These are phyloP conservation scores for Teleogryllus oceanicus DNA, from an alignment of 2,888 invertebrate species.

Conservation along the genomic window DNA sequence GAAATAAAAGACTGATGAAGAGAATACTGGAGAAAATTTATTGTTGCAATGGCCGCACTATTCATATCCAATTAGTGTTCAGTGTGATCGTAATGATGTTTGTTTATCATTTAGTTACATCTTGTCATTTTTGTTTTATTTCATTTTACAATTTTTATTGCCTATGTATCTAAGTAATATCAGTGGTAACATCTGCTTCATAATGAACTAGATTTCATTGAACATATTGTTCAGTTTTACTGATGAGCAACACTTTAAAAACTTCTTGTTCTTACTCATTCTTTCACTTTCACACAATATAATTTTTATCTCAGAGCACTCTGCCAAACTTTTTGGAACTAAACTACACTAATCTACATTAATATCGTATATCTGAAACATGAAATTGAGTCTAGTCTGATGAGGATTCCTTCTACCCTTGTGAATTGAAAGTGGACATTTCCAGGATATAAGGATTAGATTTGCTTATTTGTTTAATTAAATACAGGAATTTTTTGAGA, in stretches of 20 bases:
- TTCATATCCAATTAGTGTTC: too few species aligned
- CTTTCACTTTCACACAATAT: conserved; percentile 7
- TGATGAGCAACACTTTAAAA: neutral
- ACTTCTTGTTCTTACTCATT: neutral
- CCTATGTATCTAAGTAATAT: conserved; percentile 9
- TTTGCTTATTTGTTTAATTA: too few species aligned
- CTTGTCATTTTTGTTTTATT: neutral
- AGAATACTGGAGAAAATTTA: too few species aligned
- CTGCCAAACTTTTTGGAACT: neutral
- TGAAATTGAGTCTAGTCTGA: neutral
- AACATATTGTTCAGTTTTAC: neutral
- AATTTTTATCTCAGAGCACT: neutral
- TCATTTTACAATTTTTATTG: conserved; percentile 10
- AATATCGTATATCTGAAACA: conserved; percentile 11
- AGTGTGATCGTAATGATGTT: too few species aligned
- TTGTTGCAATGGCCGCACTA: too few species aligned
- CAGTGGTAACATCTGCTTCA: conserved; percentile 1
- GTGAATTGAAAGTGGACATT: too few species aligned
- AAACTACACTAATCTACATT: neutral
- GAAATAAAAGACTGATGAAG: too few species aligned
- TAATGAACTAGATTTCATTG: neutral
- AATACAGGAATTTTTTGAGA: too few species aligned
- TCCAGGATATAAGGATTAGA: too few species aligned
- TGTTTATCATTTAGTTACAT: neutral
- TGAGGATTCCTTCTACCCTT: neutral